Evolutionary conservation across 1,140 invertebrate species (phyloP), one percentile per base, ranked within the genome.

Genomic region (Schlechtendalia chinensis): DNA sequence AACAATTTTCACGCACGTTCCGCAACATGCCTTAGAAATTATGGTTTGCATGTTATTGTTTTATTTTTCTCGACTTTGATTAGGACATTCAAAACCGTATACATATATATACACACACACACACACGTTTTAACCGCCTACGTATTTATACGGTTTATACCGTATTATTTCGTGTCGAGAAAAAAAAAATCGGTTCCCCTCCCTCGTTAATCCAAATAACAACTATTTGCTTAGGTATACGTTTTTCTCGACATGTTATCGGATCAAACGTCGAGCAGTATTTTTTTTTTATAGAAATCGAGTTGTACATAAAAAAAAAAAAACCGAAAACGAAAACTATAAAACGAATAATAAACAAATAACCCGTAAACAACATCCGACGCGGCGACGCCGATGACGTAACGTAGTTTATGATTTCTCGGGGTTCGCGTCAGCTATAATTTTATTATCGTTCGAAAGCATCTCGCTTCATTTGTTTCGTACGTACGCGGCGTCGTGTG

Each of bases 1-100:
- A 72, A 72, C 69, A 53, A 72, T 72, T 72, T 72, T 54, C 24
- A 72, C 50, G 69, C 69, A 72, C 69, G 69, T 54, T 72, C 67
- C 5, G 4, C 69, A 72, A 72, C 69, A 54, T 54, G 54, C 47
- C 69, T 19, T 54, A 54, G 17, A 72, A 54, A 72, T 72, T 72
- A 50, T 29, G 24, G 69, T 72, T 72, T 53, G 69, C 69, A 54
- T 72, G 69, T 72, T 72, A 8, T 39, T 54, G 29, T 72, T 53
- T 16, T 69, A 24, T 24, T 71, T 54, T 54, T 39, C 29, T 17
- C 17, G 12, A 54, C 24, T 24, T 72, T 53, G 47, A 72, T 72
- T 53, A 72, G 24, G 17, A 72, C 24, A 72, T 72, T 72, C 53
- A 17, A 69, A 69, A 50, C 17, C 6, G 27, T 27, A 24, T 12